These are phyloP conservation scores for Glomeris marginata DNA, from an alignment of 2,888 invertebrate species.

Conservation along the genomic window DNA sequence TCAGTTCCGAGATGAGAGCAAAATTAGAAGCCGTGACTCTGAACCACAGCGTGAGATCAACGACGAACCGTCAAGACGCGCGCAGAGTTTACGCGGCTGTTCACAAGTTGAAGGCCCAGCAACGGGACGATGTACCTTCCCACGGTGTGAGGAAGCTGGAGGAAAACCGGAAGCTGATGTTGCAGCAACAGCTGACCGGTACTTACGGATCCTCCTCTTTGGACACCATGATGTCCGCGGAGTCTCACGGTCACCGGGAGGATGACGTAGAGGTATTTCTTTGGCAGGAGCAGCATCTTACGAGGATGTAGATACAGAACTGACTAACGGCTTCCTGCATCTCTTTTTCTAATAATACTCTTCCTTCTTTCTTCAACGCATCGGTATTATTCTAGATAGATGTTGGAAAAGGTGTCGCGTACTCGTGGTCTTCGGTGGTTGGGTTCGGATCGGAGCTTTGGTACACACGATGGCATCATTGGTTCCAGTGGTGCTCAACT, in stretches of 20 bases:
- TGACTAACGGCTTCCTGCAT: background rate
- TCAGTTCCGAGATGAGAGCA: constrained; percentile 83
- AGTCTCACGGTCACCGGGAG: too few relatives aligned
- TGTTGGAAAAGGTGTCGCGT: too few relatives aligned
- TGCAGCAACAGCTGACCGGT: constrained; percentile 64
- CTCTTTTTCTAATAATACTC: background rate
- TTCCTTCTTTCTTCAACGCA: too few relatives aligned
- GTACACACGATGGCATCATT: too few relatives aligned
- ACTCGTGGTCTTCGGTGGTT: too few relatives aligned
- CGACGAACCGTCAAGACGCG: constrained; percentile 13
- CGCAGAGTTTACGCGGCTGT: constrained; percentile 14
- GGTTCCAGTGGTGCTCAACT: too few relatives aligned
- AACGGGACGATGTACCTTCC: constrained; percentile 13
- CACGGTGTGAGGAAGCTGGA: constrained; percentile 59
- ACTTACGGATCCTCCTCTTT: constrained; percentile 11
- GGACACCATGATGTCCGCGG: too few relatives aligned
- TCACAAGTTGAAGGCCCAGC: constrained; percentile 14
- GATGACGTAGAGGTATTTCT: background rate
- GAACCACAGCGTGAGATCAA: constrained; percentile 61
- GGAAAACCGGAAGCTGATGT: constrained; percentile 65
- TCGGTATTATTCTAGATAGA: too few relatives aligned
- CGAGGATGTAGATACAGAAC: background rate
- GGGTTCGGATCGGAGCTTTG: too few relatives aligned
- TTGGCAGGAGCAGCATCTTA: constrained; percentile 6
- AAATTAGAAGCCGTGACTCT: constrained; percentile 69